A percentile compares a stretch with the other conserved stretches of the same genome.
Evolutionary conservation across 2,888 invertebrate species (phyloP).

Genomic region (Parelbella ahira): DNA sequence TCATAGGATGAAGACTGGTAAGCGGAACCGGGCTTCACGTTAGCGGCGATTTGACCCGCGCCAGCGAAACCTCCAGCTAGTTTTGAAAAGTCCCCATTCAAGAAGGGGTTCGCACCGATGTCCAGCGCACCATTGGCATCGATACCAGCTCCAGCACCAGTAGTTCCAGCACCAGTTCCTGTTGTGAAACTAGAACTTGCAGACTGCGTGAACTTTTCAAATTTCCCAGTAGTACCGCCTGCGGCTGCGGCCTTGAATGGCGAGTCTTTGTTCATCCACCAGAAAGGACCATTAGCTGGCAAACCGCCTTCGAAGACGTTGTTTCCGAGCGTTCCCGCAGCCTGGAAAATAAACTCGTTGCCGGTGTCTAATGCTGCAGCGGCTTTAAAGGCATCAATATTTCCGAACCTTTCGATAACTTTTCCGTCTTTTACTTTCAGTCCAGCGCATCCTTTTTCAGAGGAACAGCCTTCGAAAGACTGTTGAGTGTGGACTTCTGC

Average conservation of each 20-base stretch:
- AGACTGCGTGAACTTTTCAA: slow-evolving; percentile 60
- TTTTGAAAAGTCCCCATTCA: slow-evolving; percentile 46
- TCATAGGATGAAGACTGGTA: slow-evolving; percentile 50
- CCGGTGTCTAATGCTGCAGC: slow-evolving; percentile 49
- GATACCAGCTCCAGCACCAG: slow-evolving; percentile 35
- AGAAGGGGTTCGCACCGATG: slow-evolving; percentile 45
- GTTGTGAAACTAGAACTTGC: slow-evolving; percentile 47
- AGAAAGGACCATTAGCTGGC: slow-evolving; percentile 66
- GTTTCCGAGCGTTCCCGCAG: slow-evolving; percentile 46
- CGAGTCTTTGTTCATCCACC: slow-evolving; percentile 82
- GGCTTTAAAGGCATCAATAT: slow-evolving; percentile 57
- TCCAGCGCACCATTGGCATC: slow-evolving; percentile 27
- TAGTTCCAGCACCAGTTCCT: slow-evolving; percentile 31
- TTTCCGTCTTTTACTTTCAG: slow-evolving; percentile 70
- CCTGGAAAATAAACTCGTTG: slow-evolving; percentile 63
- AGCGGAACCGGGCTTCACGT: slow-evolving; percentile 29
- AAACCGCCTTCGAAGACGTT: slow-evolving; percentile 51
- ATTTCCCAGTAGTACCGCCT: slow-evolving; percentile 47
- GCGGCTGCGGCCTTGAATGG: slow-evolving; percentile 67
- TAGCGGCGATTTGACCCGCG: slow-evolving; percentile 28
- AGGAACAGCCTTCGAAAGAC: slow-evolving; percentile 65
- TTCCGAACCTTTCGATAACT: slow-evolving; percentile 63
- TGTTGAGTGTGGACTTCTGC: slow-evolving; percentile 65
- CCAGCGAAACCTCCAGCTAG: slow-evolving; percentile 29
- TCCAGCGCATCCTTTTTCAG: slow-evolving; percentile 70